Evolutionary conservation across 2,797 vertebrate genomes (phyloP), one percentile per base, ranked within the genome.

Genomic region (Microcaecilia unicolor): DNA sequence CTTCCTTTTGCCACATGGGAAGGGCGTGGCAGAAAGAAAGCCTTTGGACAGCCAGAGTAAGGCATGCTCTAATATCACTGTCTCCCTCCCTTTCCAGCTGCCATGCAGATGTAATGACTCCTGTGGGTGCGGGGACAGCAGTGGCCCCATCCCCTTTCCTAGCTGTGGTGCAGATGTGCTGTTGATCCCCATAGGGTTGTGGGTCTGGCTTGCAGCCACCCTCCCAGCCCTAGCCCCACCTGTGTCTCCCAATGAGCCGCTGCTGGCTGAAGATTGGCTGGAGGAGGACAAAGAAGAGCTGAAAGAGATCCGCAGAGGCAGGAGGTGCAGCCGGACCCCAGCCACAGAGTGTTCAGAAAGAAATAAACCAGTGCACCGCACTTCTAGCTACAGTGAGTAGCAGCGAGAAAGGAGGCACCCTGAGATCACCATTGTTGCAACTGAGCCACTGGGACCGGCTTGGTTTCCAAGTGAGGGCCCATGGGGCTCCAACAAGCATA

Each of bases 401-500:
- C n/a, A n/a, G n/a, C n/a, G n/a, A n/a, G n/a, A n/a, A n/a, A n/a
- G n/a, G n/a, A 98, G 93, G 47, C 82, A 82, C 28, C 90, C 91
- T 16, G 88, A 93, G 80, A 95, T 94, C 70, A 93, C 89, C 32
- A 87, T 93, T 31, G 73, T 96, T 63, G 86, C 93, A 20, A 88
- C 87, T 25, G 90, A 94, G 58, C 89, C 89, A 1, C 67, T 95
- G 45, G 75, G 64, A 23, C 64, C 72, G 9, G 74, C 77, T 25
- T 92, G 89, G 88, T 91, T 92, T 69, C 70, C 84, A 21, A 83
- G 83, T 61, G 44, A 57, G 10, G 75, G 64, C n/a, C 45, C 80
- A 82, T 36, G 42, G 75, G 23, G 33, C 65, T 61, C 32, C 67
- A 31, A 70, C 74, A 22, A 78, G 61, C 10, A 51, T 85, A 58